These are phyloP conservation scores for Xiphophorus birchmanni DNA, from an alignment of 2,797 vertebrate species.

Conservation along the genomic window DNA sequence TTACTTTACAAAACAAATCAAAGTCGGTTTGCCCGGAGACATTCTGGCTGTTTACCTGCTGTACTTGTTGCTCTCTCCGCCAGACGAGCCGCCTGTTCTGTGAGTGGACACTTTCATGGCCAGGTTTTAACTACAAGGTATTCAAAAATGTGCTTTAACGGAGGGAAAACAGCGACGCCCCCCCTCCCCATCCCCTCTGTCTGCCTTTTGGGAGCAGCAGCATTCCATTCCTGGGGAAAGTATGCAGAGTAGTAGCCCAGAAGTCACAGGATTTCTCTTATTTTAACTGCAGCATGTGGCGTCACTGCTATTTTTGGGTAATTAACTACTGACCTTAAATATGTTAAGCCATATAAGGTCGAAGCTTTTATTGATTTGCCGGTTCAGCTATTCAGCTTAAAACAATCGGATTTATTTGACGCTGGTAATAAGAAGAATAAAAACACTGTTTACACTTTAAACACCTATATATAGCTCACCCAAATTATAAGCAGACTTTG, in stretches of 20 bases:
- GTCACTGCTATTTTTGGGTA: conserved; percentile 70
- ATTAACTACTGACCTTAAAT: conserved; percentile 59
- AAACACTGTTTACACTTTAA: background rate
- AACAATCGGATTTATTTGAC: background rate
- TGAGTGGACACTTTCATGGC: conserved; percentile 15
- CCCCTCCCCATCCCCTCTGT: conserved; percentile 45
- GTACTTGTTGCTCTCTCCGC: conserved; percentile 9
- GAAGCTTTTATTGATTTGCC: conserved; percentile 1
- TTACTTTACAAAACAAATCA: conserved; percentile 70
- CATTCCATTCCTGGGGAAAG: conserved; percentile 77
- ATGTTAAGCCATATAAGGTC: conserved; percentile 50
- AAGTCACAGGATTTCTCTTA: conserved; percentile 76
- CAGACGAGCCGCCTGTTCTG: background rate
- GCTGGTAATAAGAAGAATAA: background rate
- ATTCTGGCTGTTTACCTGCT: background rate
- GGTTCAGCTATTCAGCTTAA: conserved; percentile 7
- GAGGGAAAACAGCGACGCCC: conserved; percentile 51
- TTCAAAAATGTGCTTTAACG: conserved; percentile 58
- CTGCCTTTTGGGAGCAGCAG: conserved; percentile 44
- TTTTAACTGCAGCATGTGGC: conserved; percentile 55
- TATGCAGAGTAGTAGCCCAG: conserved; percentile 72
- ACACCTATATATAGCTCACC: background rate
- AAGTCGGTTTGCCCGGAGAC: conserved; percentile 26
- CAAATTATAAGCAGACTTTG: background rate
- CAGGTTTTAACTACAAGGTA: conserved; percentile 39